Base-by-base conservation (phyloP, 2,888 invertebrate species). In the Neuroscelio doddi region DNA sequence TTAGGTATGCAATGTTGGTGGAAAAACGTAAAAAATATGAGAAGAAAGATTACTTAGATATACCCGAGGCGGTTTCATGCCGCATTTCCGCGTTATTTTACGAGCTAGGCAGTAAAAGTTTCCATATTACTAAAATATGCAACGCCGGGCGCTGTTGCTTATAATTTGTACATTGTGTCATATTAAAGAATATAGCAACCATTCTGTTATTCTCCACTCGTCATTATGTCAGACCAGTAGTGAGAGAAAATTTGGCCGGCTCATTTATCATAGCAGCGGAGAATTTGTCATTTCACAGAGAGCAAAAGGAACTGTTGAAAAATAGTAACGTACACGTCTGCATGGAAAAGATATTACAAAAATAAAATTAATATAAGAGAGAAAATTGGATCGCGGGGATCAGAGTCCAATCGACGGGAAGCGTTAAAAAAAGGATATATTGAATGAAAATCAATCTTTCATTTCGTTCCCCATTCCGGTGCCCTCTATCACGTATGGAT, bases 61-160 rank as follows among this genome's bases (percentile, higher is more conserved):
- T 24, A 41, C 34, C 34, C 14, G 24, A 14, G 55, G 55, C 46
- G 45, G 32, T 47, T 56, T 53, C 41, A 50, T 27, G 50, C 32
- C 24, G 55, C 32, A 50, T 62, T 55, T 45, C 44, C 55, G 41
- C 55, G 38, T 62, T 50, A 50, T 42, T 52, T 55, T 62, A 62
- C 55, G 45, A 55, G 44, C 5, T 14, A 34, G 39, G 49, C 55
- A 30, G 55, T 62, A 50, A 45, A 55, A 62, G 49, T 55, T 62
- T 44, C 16, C 50, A 36, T 53, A 55, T 61, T 53, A 36, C 52
- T 42, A 15, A 42, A 42, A 61, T 46, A 46, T 59, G 27, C 51
- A 41, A 30, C 29, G 38, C 38, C n/a, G n/a, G 8, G 1, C 39
- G 41, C 16, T 24, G 39, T 52, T 51, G 47, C 42, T 57, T 57